Evolutionary conservation across 1,140 invertebrate genomes (phyloP).

Genomic region (Ladona fulva): DNA sequence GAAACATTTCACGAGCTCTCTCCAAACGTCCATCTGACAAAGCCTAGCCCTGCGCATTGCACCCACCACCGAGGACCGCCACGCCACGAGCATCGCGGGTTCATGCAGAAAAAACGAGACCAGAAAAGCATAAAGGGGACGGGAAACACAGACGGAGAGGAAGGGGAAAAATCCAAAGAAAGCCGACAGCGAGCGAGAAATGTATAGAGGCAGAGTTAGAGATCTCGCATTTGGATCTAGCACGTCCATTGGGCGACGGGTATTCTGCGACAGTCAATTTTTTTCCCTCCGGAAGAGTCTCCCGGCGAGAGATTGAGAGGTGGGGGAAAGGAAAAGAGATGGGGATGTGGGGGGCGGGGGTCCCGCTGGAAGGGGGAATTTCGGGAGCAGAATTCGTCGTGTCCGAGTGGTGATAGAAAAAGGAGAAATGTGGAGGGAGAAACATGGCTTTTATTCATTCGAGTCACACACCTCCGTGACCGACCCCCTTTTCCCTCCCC

Average conservation of each 20-base stretch:
- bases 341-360: not conserved
- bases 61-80: too few species aligned
- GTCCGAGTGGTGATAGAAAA: not conserved
- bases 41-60: too few species aligned
- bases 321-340: not conserved
- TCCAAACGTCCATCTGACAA: too few species aligned
- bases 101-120: too few species aligned
- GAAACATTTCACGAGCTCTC: too few species aligned
- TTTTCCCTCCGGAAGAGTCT: not conserved
- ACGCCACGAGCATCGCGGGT: too few species aligned
- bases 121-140: not conserved
- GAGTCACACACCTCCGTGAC: not conserved
- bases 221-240: not conserved
- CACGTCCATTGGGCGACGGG: not conserved
- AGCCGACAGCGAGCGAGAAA: too few species aligned
- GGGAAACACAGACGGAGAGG: not conserved
- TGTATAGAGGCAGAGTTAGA: not conserved
- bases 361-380: not conserved
- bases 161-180: not conserved
- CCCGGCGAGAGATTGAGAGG: not conserved
- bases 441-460: not conserved
- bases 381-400: not conserved
- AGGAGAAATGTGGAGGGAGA: not conserved
- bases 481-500: not conserved
- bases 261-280: slow-evolving; percentile 5